Conservation (phyloP, 2,888 invertebrate species). For the Myopa tessellatipennis region DNA sequence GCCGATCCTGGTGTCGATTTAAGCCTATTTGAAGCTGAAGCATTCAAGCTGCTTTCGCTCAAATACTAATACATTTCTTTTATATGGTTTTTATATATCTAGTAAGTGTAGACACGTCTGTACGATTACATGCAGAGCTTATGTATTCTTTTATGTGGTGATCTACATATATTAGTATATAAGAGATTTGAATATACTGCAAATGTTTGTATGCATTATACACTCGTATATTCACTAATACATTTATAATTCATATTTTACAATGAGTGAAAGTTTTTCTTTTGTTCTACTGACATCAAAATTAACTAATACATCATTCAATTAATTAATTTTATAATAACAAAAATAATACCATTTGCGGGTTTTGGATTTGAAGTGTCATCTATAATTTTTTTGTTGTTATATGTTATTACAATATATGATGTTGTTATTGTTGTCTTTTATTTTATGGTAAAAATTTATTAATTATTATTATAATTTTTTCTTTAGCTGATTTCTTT, state of each 20-base stretch:
- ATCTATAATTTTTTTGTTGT: conserved; percentile 19
- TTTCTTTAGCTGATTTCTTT: conserved; percentile 35
- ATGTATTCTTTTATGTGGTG: conserved; percentile 1
- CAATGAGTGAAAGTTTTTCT: background rate
- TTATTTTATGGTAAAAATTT: conserved; percentile 33
- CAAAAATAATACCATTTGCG: background rate
- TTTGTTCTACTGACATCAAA: background rate
- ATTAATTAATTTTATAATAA: background rate
- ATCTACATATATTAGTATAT: background rate
- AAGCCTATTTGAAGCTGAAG: conserved; percentile 1
- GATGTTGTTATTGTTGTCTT: conserved; percentile 33
- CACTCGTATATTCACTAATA: conserved; percentile 11
- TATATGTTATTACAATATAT: conserved; percentile 47
- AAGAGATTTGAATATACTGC: conserved; percentile 2
- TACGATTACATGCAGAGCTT: conserved; percentile 15
- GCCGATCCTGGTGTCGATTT: background rate
- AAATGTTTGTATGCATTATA: background rate
- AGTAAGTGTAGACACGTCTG: conserved; percentile 4
- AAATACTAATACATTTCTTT: conserved; percentile 47
- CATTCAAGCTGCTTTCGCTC: conserved; percentile 40
- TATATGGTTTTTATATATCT: conserved; percentile 42
- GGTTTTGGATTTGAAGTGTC: background rate
- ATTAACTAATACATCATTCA: background rate
- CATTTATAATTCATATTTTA: conserved; percentile 13
- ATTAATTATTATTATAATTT: conserved; percentile 39